Base-by-base conservation (phyloP, 2,888 invertebrate genomes). In the Cataglyphis albicans region DNA sequence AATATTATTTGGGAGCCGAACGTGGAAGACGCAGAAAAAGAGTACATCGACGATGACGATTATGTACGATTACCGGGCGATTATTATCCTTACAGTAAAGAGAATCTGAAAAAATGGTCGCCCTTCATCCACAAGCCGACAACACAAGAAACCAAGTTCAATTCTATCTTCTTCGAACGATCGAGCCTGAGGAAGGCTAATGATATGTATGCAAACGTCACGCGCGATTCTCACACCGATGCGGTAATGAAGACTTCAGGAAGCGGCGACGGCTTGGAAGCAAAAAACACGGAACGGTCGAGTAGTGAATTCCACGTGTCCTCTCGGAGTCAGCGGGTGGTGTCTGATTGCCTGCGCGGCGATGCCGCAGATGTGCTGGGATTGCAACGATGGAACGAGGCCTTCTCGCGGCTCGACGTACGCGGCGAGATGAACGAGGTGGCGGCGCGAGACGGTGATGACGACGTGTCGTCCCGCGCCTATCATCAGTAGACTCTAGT, bases 31-130 rank as follows among this genome's bases (percentile, higher is more conserved):
- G 12, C 3, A 18, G 10, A 32, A 12, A 55, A 59, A 2, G n/a
- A 83, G 5, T 78, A 80, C 0, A n/a, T 72, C 21, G 48, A 12
- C 9, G 89, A 88, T 18, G 82, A 80, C 4, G 81, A 89, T 9
- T 91, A 90, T 21, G 55, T 92, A 0, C 89, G 84, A 41, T 32
- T 92, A 2, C 89, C 90, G 0, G 93, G 91, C 7, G 93, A 93
- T 78, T 90, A 90, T 21, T 93, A 92, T 55, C 93, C 93, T 0
- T 93, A 90, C 73, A 92, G 85, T 41, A 85, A 85, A 35, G 90
- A 92, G 25, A 85, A 92, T 52, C 89, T 90, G 55, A 76, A 91
- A 38, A 91, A 87, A 65, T 93, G 92, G 92, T 29, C 61, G 18
- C 29, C 0, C 9, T 21, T 44, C 9, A 0, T 52, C 4, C 7